A percentile compares a stretch with the other conserved stretches of the same genome.
Conservation (phyloP, 2,888 invertebrate species). For the Heliconius charithonia region DNA sequence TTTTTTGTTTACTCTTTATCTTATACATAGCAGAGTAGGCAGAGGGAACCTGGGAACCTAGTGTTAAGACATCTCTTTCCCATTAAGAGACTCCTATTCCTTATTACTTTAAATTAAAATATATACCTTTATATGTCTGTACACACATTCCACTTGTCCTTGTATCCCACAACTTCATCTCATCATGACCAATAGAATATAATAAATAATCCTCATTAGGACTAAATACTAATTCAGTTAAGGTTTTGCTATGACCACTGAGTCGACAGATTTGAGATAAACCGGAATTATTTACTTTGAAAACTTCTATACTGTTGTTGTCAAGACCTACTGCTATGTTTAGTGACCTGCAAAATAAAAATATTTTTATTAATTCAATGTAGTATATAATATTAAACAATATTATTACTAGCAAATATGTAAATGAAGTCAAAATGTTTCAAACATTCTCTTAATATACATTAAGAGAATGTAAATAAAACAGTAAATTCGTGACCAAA, state of each 20-base stretch:
- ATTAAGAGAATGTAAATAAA: not conserved
- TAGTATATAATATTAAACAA: not conserved
- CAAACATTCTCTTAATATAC: too few relatives aligned
- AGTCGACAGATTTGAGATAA: constrained; percentile 69
- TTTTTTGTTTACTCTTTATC: too few relatives aligned
- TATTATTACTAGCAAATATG: not conserved
- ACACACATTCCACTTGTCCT: constrained; percentile 76
- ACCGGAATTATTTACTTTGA: constrained; percentile 64
- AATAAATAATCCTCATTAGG: constrained; percentile 82
- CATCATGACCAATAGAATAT: constrained; percentile 84
- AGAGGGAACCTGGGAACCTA: too few relatives aligned
- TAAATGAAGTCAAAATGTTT: too few relatives aligned
- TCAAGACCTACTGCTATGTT: constrained; percentile 67
- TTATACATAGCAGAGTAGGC: too few relatives aligned
- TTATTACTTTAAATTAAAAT: not conserved
- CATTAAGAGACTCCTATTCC: too few relatives aligned
- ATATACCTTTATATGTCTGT: constrained; percentile 70
- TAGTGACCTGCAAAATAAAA: constrained; percentile 60
- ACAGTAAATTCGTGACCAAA: too few relatives aligned
- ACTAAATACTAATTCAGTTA: constrained; percentile 85
- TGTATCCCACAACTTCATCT: constrained; percentile 86
- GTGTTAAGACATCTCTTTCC: too few relatives aligned
- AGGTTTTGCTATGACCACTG: constrained; percentile 71
- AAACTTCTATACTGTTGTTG: constrained; percentile 72
- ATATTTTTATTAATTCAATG: not conserved